Percentiles rank a stretch among this genome's conserved stretches.
Conservation (phyloP, 2,113 vertebrate genomes). For the Meleagris gallopavo region DNA sequence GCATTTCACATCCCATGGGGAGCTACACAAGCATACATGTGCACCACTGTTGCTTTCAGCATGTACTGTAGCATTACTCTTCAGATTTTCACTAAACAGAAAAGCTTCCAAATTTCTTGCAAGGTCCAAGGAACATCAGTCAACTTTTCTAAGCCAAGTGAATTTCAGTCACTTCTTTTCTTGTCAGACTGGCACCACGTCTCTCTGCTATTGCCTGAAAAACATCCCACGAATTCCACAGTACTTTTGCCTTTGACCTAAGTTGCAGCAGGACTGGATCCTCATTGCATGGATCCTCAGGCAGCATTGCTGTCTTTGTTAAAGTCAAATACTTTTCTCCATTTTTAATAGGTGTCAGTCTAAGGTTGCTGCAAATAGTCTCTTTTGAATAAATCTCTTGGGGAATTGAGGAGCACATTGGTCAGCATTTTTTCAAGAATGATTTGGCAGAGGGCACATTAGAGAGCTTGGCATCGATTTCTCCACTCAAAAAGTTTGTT, state of each 20-base stretch:
- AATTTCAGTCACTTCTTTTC: neutral
- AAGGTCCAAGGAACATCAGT: neutral
- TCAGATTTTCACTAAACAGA: neutral
- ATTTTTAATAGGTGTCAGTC: fast-evolving
- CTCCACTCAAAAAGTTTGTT: neutral
- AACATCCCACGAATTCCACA: neutral
- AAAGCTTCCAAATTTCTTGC: neutral
- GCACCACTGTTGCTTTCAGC: neutral
- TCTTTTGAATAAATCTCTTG: neutral
- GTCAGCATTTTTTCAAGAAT: neutral
- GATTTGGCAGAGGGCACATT: neutral
- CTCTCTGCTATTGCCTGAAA: neutral
- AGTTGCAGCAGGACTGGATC: neutral
- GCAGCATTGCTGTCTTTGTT: neutral
- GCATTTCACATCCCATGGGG: neutral
- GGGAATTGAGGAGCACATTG: neutral
- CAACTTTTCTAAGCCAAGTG: neutral
- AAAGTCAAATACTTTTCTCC: neutral
- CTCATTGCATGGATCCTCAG: neutral
- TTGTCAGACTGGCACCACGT: fast-evolving
- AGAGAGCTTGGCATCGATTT: neutral
- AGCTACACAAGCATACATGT: fast-evolving
- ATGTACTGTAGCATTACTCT: fast-evolving
- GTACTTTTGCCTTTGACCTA: neutral
- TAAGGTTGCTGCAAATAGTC: neutral